Evolutionary conservation across 2,888 invertebrate species (phyloP), one percentile per base, ranked within the genome.

Genomic region (Lepidonotus clava): DNA sequence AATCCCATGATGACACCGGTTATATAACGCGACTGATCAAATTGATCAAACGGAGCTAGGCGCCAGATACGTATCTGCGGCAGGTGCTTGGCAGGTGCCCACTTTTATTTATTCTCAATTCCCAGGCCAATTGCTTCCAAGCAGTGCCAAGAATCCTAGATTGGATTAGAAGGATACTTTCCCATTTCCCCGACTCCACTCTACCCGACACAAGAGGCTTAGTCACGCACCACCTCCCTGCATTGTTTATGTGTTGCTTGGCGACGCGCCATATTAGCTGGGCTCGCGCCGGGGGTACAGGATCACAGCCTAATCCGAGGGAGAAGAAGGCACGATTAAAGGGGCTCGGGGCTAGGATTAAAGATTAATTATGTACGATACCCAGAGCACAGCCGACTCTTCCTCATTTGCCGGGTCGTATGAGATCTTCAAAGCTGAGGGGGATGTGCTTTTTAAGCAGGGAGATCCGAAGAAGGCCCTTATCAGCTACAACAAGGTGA

Each of bases 371-470:
- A 86, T 80, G 86, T 86, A 86, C 41, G 77, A 80, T 32, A 38
- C 53, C n/a, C 56, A 36, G 18, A 61, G 80, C 24, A 66, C 71
- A 18, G 83, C 83, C 34, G 92, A 91, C 1, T 71, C 71, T n/a
- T 92, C 90, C 38, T 92, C 91, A 18, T 91, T 92, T 0, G 91
- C 89, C 80, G 92, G 93, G 14, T 91, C 92, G 0, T 93, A 92
- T 89, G 93, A 93, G 90, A 92, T 92, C 41, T 93, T 91, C 89
- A 92, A 92, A 88, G 92, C 93, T 11, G 93, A 93, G 88, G 93
- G 92, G 24, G 93, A 93, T 87, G 89, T 91, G 4, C 88, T 93
- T 0, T 93, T 90, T 89, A 93, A 93, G 85, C 92, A 93, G 88
- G 91, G 92, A 66, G 92, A 92, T 88, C 92, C 91, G 90, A 92